Evolutionary conservation across 1,140 invertebrate species (phyloP).

Genomic region (Monochamus saltuarius): DNA sequence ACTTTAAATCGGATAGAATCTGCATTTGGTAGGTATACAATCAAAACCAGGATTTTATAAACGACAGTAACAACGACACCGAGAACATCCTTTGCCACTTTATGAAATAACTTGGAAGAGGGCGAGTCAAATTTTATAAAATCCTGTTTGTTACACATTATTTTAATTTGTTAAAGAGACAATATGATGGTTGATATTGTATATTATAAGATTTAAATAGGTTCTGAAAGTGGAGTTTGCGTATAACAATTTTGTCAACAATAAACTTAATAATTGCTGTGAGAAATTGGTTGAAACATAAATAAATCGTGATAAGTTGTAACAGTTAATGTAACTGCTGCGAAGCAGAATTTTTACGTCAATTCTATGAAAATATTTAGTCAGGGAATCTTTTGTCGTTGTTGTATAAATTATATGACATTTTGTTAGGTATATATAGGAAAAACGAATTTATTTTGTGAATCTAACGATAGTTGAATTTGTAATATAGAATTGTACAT

Average conservation of each 20-base stretch:
- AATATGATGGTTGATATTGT: not conserved
- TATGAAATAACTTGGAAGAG: too few species aligned
- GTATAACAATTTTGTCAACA: slow-evolving; percentile 11
- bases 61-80: not conserved
- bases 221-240: slow-evolving; percentile 1
- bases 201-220: slow-evolving; percentile 2
- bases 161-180: slow-evolving; percentile 1
- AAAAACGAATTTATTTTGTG: slow-evolving; percentile 24
- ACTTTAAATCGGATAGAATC: not conserved
- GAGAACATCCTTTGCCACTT: too few species aligned
- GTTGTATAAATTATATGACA: slow-evolving; percentile 16
- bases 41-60: slow-evolving; percentile 3
- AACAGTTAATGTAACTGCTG: slow-evolving; percentile 12
- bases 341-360: slow-evolving; percentile 31
- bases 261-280: slow-evolving; percentile 14
- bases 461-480: not conserved
- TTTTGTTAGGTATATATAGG: slow-evolving; percentile 1
- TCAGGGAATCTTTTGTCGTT: slow-evolving; percentile 30
- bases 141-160: slow-evolving; percentile 3
- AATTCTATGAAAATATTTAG: slow-evolving; percentile 37
- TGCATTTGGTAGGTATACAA: slow-evolving; percentile 16
- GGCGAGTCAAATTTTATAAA: not conserved
- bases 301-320: not conserved
- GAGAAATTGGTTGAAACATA: slow-evolving; percentile 8
- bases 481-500: too few species aligned